Conservation (phyloP, 2,888 invertebrate species). For the Chloroclystis v-ata region DNA sequence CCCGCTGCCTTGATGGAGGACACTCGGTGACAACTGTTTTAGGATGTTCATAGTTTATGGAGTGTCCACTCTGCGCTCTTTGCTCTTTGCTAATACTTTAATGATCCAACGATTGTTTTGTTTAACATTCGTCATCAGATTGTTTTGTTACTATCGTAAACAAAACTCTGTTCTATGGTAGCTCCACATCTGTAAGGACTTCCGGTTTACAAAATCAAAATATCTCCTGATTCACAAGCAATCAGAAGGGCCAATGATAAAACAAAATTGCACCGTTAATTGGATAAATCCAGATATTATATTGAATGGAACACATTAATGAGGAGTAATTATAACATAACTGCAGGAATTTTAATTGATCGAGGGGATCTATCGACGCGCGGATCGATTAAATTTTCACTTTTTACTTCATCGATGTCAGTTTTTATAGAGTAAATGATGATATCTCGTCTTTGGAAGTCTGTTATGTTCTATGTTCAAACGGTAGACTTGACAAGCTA, state of each 20-base stretch:
- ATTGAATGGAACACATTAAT: constrained; percentile 49
- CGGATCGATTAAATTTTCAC: constrained; percentile 36
- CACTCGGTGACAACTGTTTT: constrained; percentile 36
- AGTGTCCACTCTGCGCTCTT: background rate
- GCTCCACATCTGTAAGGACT: too few relatives aligned
- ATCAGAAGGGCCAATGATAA: constrained; percentile 29
- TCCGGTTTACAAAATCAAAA: too few relatives aligned
- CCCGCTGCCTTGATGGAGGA: constrained; percentile 34
- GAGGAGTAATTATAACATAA: constrained; percentile 51
- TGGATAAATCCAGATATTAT: constrained; percentile 44
- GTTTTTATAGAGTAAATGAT: constrained; percentile 26
- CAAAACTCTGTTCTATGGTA: too few relatives aligned
- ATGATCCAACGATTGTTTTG: too few relatives aligned
- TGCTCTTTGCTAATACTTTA: constrained; percentile 17
- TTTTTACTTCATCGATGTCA: constrained; percentile 31
- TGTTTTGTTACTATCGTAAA: too few relatives aligned
- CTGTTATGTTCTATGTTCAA: constrained; percentile 24
- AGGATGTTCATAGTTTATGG: constrained; percentile 54
- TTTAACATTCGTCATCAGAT: too few relatives aligned
- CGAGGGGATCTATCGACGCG: constrained; percentile 41
- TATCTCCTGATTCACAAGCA: too few relatives aligned
- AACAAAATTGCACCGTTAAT: constrained; percentile 40
- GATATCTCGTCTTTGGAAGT: constrained; percentile 22
- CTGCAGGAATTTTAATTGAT: constrained; percentile 64
- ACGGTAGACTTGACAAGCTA: constrained; percentile 24